Base-by-base conservation (phyloP, 2,113 vertebrate genomes). In the Pterocles burchelli region DNA sequence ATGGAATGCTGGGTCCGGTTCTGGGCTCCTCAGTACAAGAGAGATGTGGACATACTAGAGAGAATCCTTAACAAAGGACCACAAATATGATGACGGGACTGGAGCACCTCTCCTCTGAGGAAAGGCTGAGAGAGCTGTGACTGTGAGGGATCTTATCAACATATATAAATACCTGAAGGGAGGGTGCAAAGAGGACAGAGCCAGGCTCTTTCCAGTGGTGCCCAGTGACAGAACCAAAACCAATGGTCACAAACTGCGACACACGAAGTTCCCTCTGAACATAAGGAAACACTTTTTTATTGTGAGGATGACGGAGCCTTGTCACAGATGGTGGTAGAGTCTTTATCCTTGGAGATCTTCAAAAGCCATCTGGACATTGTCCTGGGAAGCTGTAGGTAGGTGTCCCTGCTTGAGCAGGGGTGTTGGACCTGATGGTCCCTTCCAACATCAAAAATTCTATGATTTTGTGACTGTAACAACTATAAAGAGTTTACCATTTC, bases 171-270 rank as follows among this genome's bases (percentile, higher is more conserved):
- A 72, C 10, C 74, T 61, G 61, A 77, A 85, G 38, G 43, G 3
- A 43, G 2, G 9, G 7, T 36, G 24, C 28, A 78, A 33, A 65
- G 24, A 68, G 6, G 17, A 31, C 0, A 0, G 10, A 88, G 15
- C 3, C 26, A 62, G 25, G 4, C 15, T 90, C 29, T 51, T 75
- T 55, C 26, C 38, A 38, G 6, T 68, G 17, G n/a, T 77, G 43
- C 13, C n/a, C n/a, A 46, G 51, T 34, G 46, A 41, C 59, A 65
- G 28, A 16, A 49, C 6, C 16, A 78, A 62, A 70, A n/a, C 3
- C n/a, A 65, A 5, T 2, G 17, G 10, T 7, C 14, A 74, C 25
- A 61, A 66, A 86, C 10, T 57, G 43, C 75, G 76, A 58, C 8
- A 63, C 43, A 33, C 21, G 45, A 73, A 2, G 6, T 31, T 92